Base-by-base conservation (phyloP, 2,888 invertebrate species). In the Bursaphelenchus okinawaensis region DNA sequence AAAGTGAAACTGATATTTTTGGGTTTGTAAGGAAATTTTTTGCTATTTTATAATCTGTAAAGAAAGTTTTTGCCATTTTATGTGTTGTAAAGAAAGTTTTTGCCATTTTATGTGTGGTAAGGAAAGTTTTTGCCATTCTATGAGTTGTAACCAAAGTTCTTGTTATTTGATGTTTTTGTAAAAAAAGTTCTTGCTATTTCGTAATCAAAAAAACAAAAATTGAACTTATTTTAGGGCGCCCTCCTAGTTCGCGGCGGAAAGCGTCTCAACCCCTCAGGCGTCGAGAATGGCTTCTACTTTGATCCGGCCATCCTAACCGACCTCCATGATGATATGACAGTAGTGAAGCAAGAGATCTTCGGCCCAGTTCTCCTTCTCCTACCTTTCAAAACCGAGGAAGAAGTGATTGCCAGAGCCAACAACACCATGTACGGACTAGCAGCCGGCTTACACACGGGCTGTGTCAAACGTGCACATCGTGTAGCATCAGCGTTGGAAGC, bases 301-400 rank as follows among this genome's bases (percentile, higher is more conserved):
- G 82, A 83, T 9, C 87, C 87, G 0, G 86, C 86, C 71, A 82
- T 87, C n/a, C 58, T 74, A 20, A 70, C 63, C 50, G 55, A 71
- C n/a, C 63, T 75, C 28, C 73, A 71, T 23, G 87, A 87, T 75
- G 74, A 83, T 22, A 86, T 86, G 85, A 80, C 72, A 7, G 83
- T 84, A 1, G 86, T 85, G 0, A 76, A 79, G 52, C 86, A 87
- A 58, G 87, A 87, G 75, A 83, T 87, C 54, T 87, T 87, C 80
- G 87, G 87, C 1, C 77, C 86, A 9, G 85, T 87, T 7, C 78
- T 85, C 69, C 83, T 84, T 7, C 76, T 87, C 23, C 73, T 87
- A 64, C 78, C 82, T 19, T 87, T 87, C 79, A 83, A 85, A 29
- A 77, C 78, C 19, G 87, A 87, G 68, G 84, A 85, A 22, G 87